Evolutionary conservation across 2,797 vertebrate genomes (phyloP).

Genomic region (Sparus aurata): DNA sequence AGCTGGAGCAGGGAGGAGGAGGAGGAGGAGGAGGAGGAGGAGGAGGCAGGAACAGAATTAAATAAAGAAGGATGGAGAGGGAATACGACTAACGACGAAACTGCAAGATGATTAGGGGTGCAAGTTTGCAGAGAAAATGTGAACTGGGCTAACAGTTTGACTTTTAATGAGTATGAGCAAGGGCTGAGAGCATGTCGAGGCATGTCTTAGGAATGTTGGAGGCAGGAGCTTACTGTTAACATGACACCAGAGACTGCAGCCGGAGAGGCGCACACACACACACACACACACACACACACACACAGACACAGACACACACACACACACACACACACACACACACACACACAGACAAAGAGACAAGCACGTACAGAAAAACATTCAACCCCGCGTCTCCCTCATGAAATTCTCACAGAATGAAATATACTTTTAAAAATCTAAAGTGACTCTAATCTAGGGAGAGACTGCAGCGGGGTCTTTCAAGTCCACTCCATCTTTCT

Average conservation of each 20-base stretch:
- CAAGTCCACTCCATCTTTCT: constrained; percentile 22
- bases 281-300: no score
- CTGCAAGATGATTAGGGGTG: constrained; percentile 11
- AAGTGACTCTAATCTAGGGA: constrained; percentile 16
- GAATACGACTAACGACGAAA: constrained; percentile 21
- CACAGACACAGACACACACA: background rate
- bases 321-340: constrained; percentile 10
- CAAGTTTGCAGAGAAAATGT: constrained; percentile 19
- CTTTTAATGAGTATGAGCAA: constrained; percentile 33
- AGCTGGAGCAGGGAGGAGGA: background rate
- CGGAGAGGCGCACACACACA: constrained; percentile 41
- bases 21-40: background rate
- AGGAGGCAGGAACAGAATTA: background rate
- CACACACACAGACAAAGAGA: constrained; percentile 19
- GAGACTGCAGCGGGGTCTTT: constrained; percentile 9
- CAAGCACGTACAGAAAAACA: constrained; percentile 10
- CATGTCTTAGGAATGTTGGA: constrained; percentile 75
- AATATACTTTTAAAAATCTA: constrained; percentile 12
- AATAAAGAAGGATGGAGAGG: constrained; percentile 18
- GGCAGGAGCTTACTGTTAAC: constrained; percentile 66
- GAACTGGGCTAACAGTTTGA: constrained; percentile 18
- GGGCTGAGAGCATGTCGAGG: constrained; percentile 56
- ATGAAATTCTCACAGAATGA: constrained; percentile 11
- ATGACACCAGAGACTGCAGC: constrained; percentile 72
- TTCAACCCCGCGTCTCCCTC: background rate